These are phyloP conservation scores for Dasypogon diadema DNA, from an alignment of 2,888 invertebrate species.

Conservation along the genomic window DNA sequence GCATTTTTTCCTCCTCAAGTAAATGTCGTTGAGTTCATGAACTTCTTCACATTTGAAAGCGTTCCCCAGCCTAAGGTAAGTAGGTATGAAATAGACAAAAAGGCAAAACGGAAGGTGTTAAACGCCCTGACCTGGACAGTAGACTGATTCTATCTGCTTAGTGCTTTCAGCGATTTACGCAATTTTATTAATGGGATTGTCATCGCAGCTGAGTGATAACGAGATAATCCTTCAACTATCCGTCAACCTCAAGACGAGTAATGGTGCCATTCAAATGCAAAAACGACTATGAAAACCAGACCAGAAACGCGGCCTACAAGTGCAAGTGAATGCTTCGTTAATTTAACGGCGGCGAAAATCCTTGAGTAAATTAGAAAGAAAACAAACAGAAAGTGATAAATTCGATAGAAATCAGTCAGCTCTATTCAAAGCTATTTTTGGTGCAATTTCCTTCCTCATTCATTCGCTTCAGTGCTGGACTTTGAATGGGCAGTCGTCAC, in stretches of 20 bases:
- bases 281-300: background rate
- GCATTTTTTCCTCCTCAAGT: background rate
- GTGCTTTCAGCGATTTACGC: background rate
- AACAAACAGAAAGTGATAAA: background rate
- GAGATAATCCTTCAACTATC: background rate
- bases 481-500: background rate
- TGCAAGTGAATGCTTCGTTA: constrained; percentile 6
- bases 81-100: background rate
- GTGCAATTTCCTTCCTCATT: background rate
- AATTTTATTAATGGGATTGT: background rate
- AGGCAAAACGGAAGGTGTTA: background rate
- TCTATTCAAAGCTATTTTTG: background rate
- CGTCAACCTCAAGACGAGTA: constrained; percentile 1
- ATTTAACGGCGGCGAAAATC: background rate
- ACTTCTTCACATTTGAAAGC: background rate
- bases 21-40: constrained; percentile 30
- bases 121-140: background rate
- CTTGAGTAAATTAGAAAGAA: background rate
- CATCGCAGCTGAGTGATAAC: background rate
- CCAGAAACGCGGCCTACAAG: background rate
- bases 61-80: background rate
- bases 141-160: background rate
- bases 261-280: background rate
- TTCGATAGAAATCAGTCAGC: background rate
- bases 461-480: background rate